Evolutionary conservation across 2,888 invertebrate genomes (phyloP).

Genomic region (Tanypteryx hageni): DNA sequence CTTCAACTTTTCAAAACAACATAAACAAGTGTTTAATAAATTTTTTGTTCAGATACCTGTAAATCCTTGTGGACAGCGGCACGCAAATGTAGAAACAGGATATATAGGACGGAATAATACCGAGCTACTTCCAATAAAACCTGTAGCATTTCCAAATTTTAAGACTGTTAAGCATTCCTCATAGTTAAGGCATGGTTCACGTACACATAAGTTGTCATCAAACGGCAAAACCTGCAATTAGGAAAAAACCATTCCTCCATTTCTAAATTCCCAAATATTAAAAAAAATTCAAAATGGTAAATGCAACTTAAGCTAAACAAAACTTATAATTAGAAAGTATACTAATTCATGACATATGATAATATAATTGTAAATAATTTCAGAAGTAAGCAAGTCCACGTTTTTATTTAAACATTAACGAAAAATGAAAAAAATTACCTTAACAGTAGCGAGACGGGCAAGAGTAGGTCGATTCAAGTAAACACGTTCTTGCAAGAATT

Average conservation of each 20-base stretch:
- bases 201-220: slow-evolving; percentile 96
- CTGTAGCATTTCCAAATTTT: slow-evolving; percentile 94
- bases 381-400: neutral
- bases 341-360: neutral
- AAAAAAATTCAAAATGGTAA: neutral
- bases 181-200: slow-evolving; percentile 96
- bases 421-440: slow-evolving; percentile 74
- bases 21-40: neutral
- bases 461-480: slow-evolving; percentile 93
- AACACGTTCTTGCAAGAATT: slow-evolving; percentile 94
- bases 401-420: neutral
- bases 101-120: slow-evolving; percentile 96
- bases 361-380: neutral
- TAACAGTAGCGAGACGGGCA: slow-evolving; percentile 91
- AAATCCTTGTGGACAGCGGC: slow-evolving; percentile 93
- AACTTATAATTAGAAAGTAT: too few relatives aligned
- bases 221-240: slow-evolving; percentile 88
- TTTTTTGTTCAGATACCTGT: slow-evolving; percentile 80
- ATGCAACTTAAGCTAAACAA: neutral
- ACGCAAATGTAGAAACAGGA: slow-evolving; percentile 95
- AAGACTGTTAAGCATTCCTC: slow-evolving; percentile 94
- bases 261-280: neutral
- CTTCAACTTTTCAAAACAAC: neutral
- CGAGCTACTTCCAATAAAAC: slow-evolving; percentile 91
- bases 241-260: slow-evolving; percentile 53